Conservation (phyloP, 2,888 invertebrate species). For the Gibbula magus region DNA sequence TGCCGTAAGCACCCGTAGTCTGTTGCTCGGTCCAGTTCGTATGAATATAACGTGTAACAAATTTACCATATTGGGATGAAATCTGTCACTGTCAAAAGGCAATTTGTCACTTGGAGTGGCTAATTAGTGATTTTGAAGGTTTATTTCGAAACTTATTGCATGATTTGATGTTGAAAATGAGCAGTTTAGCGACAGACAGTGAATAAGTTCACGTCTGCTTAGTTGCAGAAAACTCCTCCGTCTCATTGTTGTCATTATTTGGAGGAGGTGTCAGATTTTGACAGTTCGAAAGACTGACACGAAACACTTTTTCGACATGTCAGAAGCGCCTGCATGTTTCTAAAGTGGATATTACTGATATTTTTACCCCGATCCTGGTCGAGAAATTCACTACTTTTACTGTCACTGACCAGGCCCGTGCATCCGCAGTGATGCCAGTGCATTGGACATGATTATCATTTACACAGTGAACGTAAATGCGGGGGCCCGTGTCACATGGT, state of each 20-base stretch:
- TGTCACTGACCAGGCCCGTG: no score
- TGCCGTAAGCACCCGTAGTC: constrained; percentile 19
- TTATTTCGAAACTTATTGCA: neutral
- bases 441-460: neutral
- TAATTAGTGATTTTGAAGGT: neutral
- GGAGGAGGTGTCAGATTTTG: constrained; percentile 19
- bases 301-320: neutral
- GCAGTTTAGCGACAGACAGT: neutral
- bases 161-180: neutral
- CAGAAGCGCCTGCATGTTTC: no score
- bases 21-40: constrained; percentile 14
- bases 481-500: neutral
- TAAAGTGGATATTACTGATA: no score
- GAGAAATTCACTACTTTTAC: no score
- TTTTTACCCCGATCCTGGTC: no score
- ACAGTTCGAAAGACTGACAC: constrained; percentile 4
- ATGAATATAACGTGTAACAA: neutral
- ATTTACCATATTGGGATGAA: constrained; percentile 21
- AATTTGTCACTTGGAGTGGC: constrained; percentile 1
- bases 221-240: neutral
- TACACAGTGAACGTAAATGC: constrained; percentile 6
- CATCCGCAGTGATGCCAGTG: no score
- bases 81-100: constrained; percentile 11
- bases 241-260: constrained; percentile 9
- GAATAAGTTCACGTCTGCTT: neutral